These are phyloP conservation scores for Apodemus sylvaticus DNA, from an alignment of 2,113 vertebrate species.

Conservation along the genomic window DNA sequence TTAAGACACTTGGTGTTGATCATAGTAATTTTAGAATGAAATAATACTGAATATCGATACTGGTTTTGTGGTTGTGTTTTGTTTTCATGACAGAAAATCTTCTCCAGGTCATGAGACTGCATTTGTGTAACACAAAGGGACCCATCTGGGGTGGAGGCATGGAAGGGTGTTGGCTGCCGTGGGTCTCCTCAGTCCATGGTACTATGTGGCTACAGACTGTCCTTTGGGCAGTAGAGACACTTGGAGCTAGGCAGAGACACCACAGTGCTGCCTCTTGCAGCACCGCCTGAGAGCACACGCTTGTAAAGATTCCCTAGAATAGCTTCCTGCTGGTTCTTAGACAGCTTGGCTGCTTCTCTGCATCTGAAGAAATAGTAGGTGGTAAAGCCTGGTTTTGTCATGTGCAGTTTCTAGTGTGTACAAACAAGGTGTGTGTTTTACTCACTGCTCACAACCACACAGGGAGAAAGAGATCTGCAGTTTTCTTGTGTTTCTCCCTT, in stretches of 20 bases:
- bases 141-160: background rate
- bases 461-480: background rate
- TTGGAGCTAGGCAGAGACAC: background rate
- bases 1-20: background rate
- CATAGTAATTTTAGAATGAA: background rate
- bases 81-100: background rate
- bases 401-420: background rate
- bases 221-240: background rate
- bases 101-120: background rate
- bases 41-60: background rate
- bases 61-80: background rate
- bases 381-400: constrained; percentile 23
- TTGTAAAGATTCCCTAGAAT: background rate
- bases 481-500: background rate
- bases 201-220: too few relatives aligned
- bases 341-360: background rate
- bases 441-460: background rate
- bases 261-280: too few relatives aligned
- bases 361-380: constrained; percentile 24
- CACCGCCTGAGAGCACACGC: background rate
- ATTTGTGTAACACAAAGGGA: background rate
- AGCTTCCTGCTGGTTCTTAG: constrained; percentile 1
- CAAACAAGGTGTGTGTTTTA: background rate
- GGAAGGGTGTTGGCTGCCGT: background rate
- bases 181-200: fast-evolving